Evolutionary conservation across 2,797 vertebrate genomes (phyloP).

Genomic region (Tauraco hartlaubi): DNA sequence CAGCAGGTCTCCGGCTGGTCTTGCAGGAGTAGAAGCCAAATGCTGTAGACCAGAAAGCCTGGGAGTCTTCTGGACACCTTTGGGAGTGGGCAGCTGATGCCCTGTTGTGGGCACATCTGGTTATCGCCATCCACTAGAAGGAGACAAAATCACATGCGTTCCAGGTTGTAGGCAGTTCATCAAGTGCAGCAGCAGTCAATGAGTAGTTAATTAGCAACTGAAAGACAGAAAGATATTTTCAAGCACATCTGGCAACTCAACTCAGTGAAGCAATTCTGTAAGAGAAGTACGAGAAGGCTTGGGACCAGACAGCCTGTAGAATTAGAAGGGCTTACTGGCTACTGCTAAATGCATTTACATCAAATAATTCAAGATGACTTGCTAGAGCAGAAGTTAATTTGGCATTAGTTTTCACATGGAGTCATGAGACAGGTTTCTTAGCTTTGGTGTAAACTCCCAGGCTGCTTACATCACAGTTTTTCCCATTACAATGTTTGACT

Average conservation of each 20-base stretch:
- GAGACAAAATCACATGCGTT: neutral
- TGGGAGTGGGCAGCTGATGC: neutral
- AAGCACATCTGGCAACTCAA: neutral
- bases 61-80: neutral
- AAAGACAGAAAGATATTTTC: neutral
- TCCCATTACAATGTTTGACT: neutral
- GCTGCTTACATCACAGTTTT: neutral
- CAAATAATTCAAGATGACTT: neutral
- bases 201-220: neutral
- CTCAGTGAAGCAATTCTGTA: neutral
- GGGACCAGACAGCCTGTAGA: neutral
- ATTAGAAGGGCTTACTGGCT: neutral
- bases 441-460: neutral
- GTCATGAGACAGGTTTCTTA: conserved; percentile 4
- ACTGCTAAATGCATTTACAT: neutral
- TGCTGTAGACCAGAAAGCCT: neutral
- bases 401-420: neutral
- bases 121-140: neutral
- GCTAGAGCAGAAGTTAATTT: neutral
- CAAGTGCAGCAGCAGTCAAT: neutral
- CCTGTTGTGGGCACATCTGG: neutral
- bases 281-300: neutral
- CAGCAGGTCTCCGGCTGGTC: neutral
- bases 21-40: neutral
- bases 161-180: neutral